A percentile compares a stretch with the other conserved stretches of the same genome.
Evolutionary conservation across 2,888 invertebrate species (phyloP).

Genomic region (Caenorhabditis sp.): DNA sequence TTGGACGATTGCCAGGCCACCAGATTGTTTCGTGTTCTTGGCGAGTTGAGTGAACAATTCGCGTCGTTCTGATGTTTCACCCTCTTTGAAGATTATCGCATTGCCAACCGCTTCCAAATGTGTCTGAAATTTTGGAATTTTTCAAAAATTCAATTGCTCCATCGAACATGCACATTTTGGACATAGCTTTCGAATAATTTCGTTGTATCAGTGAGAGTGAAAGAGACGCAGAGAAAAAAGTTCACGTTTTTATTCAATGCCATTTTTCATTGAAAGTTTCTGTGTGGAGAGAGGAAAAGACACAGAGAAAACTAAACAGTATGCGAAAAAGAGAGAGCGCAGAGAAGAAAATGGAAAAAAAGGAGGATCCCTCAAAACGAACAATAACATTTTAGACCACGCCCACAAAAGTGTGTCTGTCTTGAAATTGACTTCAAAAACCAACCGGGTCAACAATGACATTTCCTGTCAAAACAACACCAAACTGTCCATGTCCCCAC

Average conservation of each 20-base stretch:
- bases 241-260: too few relatives aligned
- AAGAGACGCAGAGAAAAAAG: too few relatives aligned
- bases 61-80: constrained; percentile 23
- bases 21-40: constrained; percentile 40
- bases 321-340: too few relatives aligned
- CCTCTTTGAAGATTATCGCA: constrained; percentile 36
- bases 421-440: background rate
- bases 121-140: constrained; percentile 16
- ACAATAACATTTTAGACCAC: background rate
- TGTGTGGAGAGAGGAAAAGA: too few relatives aligned
- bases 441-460: constrained; percentile 38
- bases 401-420: background rate
- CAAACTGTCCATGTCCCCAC: constrained; percentile 57
- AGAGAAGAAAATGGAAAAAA: too few relatives aligned
- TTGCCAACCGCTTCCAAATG: constrained; percentile 49
- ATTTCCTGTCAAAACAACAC: constrained; percentile 58
- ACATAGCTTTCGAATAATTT: too few relatives aligned
- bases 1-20: constrained; percentile 47
- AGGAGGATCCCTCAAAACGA: too few relatives aligned
- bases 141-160: too few relatives aligned
- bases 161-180: too few relatives aligned
- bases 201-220: too few relatives aligned
- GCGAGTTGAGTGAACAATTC: constrained; percentile 32
- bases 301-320: too few relatives aligned
- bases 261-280: too few relatives aligned